phyloP scores from a whole-genome alignment of 1,140 invertebrate species.

The Reticulitermes speratus region DNA sequence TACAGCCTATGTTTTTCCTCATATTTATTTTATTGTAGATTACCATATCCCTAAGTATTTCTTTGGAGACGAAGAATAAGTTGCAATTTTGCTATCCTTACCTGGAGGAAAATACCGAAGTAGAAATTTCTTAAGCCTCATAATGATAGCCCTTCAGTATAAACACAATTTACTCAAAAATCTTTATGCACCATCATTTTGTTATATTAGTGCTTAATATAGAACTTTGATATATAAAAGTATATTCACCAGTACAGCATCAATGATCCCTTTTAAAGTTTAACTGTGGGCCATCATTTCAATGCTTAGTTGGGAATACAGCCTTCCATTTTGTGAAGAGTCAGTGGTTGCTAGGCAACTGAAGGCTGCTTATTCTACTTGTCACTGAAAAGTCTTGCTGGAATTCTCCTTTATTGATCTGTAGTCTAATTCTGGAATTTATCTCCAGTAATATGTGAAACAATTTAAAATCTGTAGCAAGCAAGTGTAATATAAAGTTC shows the following conservation, averaged over 20 bases:
- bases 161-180: neutral
- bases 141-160: neutral
- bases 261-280: neutral
- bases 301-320: neutral
- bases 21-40: too few relatives aligned
- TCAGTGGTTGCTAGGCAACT: neutral
- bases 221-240: neutral
- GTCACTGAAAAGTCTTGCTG: too few relatives aligned
- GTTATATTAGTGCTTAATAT: too few relatives aligned
- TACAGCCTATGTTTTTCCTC: too few relatives aligned
- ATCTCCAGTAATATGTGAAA: too few relatives aligned
- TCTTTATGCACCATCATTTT: neutral
- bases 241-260: neutral
- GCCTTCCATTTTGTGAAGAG: neutral
- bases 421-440: too few relatives aligned
- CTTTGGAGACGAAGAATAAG: too few relatives aligned
- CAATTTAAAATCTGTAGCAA: too few relatives aligned
- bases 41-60: too few relatives aligned
- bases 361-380: too few relatives aligned
- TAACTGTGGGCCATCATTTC: neutral
- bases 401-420: too few relatives aligned
- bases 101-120: slow-evolving; percentile 24
- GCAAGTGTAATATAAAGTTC: too few relatives aligned
- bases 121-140: slow-evolving; percentile 20
- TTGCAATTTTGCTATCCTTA: neutral